These are phyloP conservation scores for Coleophora deauratella DNA, from an alignment of 2,888 invertebrate genomes.

Conservation along the genomic window DNA sequence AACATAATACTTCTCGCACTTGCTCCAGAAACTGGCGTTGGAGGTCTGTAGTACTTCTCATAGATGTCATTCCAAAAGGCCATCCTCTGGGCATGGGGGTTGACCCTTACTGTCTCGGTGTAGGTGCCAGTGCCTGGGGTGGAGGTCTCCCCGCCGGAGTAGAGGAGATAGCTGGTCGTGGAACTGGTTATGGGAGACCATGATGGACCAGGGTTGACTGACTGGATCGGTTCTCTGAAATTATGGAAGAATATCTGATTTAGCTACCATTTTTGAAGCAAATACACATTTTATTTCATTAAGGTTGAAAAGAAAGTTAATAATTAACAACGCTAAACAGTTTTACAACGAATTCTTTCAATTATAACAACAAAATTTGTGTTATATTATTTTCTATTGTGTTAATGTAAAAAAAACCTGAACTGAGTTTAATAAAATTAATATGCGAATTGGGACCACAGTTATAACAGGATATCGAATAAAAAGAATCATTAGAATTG, in stretches of 20 bases:
- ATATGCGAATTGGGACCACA: too few species aligned
- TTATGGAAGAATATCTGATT: background rate
- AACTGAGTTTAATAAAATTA: too few species aligned
- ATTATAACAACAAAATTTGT: too few species aligned
- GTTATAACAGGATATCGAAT: too few species aligned
- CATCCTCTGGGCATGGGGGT: conserved; percentile 36
- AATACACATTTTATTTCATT: too few species aligned
- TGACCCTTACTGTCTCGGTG: conserved; percentile 21
- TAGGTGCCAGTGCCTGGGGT: conserved; percentile 7
- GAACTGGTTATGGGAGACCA: conserved; percentile 27
- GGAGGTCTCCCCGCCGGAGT: conserved; percentile 22
- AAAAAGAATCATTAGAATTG: too few species aligned
- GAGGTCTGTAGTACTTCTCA: conserved; percentile 29
- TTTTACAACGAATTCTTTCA: too few species aligned
- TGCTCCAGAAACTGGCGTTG: conserved; percentile 25
- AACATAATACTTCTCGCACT: background rate
- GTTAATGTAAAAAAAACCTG: too few species aligned
- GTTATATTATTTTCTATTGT: too few species aligned
- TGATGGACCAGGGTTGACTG: background rate
- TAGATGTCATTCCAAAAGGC: conserved; percentile 35
- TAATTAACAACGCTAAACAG: too few species aligned
- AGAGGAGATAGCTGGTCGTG: conserved; percentile 25
- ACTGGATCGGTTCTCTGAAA: background rate
- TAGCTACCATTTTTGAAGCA: background rate
- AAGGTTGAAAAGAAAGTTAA: too few species aligned